Percentiles rank a stretch among this genome's conserved stretches.
These are phyloP conservation scores for Probaryconus sp. DNA, from an alignment of 1,140 invertebrate species.

Conservation along the genomic window DNA sequence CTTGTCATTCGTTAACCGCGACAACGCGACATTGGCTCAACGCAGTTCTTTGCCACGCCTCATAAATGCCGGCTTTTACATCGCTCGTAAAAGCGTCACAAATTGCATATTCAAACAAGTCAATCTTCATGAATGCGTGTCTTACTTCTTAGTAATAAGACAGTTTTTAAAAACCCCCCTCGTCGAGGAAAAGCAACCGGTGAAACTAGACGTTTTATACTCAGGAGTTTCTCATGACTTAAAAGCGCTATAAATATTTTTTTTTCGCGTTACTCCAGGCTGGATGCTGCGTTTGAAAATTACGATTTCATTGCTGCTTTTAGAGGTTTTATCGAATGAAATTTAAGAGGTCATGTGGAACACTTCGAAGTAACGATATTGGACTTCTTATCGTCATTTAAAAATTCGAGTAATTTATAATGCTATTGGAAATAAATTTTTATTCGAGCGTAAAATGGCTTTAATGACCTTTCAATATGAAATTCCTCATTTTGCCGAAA, in stretches of 20 bases:
- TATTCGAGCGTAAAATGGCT: no score
- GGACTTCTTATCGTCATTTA: no score
- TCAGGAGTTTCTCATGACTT: slow-evolving; percentile 25
- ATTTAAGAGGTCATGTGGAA: background rate
- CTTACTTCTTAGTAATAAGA: slow-evolving; percentile 58
- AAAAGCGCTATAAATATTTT: slow-evolving; percentile 29
- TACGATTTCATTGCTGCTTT: slow-evolving; percentile 2
- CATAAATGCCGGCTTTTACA: slow-evolving; percentile 58
- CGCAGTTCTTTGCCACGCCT: slow-evolving; percentile 46
- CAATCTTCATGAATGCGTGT: slow-evolving; percentile 55
- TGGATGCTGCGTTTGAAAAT: slow-evolving; percentile 5
- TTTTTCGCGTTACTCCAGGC: slow-evolving; percentile 2
- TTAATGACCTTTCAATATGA: no score
- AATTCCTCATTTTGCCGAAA: no score
- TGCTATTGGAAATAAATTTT: no score
- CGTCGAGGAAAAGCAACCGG: slow-evolving; percentile 32
- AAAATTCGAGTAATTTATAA: no score
- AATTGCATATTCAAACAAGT: slow-evolving; percentile 63
- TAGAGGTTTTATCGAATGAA: background rate
- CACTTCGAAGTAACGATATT: no score
- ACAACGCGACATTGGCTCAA: slow-evolving; percentile 41
- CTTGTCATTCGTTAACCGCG: slow-evolving; percentile 44
- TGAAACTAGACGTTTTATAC: slow-evolving; percentile 49
- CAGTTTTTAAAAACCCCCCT: slow-evolving; percentile 43
- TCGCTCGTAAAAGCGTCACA: slow-evolving; percentile 61